Base-by-base conservation (phyloP, 1,140 invertebrate species). In the Solenopsis invicta region DNA sequence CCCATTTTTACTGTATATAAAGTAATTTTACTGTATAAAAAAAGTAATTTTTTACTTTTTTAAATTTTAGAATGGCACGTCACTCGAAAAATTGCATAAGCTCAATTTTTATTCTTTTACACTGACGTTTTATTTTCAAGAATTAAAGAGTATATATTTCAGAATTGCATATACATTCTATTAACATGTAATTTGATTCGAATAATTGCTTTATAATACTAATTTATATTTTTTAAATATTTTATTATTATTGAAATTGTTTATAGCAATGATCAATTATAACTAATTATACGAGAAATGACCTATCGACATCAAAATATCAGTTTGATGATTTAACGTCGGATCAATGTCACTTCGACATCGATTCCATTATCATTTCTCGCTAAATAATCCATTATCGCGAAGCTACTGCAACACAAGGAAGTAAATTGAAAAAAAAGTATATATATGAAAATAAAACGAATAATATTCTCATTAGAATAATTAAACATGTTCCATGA, bases 131-230 rank as follows among this genome's bases (percentile, higher is more conserved):
- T 2, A 29, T 29, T 41, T 4, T 41, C 41, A 8, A 41, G 41
- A 29, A 41, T 41, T 41, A 41, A 41, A 41, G 41, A 41, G 41
- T 56, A 56, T 21, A 56, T 56, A 56, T 56, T 41, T 41, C 8
- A 6, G 0, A 41, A 52, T 52, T 18, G 2, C 13, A 67, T 37
- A 37, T 71, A 3, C 21, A 50, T 71, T 21, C 4, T 9, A 75
- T 37, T 72, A 67, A 48, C 9, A 52, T 72, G 54, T 74, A 52
- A 72, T 52, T 2, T 54, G 16, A 54, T 21, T 24, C 50, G n/a
- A 0, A 71, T 50, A 71, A 52, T 18, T 52, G 16, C 4, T 52
- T 29, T 71, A 64, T 12, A 71, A 52, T 72, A 54, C 29, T 52
- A 54, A 34, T 18, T 29, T 50, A 52, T 71, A 72, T 54, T 13